Evolutionary conservation across 2,797 vertebrate species (phyloP).

Genomic region (Tokudaia muenninki): DNA sequence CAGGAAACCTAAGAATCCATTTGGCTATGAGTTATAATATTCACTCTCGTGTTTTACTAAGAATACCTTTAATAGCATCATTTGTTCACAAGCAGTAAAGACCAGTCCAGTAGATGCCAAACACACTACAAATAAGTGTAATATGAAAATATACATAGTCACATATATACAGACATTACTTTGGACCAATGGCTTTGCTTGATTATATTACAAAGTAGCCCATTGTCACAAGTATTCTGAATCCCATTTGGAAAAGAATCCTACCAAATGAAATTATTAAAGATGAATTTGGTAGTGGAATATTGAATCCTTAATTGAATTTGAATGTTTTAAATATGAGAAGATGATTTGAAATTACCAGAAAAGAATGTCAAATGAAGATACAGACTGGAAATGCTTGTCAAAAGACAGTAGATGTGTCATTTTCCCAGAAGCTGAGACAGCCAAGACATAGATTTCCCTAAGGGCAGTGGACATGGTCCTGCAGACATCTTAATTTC

Average conservation of each 20-base stretch:
- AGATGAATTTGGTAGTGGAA: neutral
- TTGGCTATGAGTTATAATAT: neutral
- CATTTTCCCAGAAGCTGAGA: neutral
- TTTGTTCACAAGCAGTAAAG: conserved; percentile 48
- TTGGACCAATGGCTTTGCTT: conserved; percentile 4
- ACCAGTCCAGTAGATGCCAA: neutral
- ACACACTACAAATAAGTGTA: conserved; percentile 4
- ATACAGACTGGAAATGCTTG: neutral
- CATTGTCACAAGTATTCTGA: neutral
- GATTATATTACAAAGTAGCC: neutral
- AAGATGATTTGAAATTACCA: neutral
- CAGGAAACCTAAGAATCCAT: conserved; percentile 49
- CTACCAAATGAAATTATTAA: neutral
- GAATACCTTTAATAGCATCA: conserved; percentile 63
- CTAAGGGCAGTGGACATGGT: neutral
- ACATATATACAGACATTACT: neutral
- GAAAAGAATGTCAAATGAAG: neutral
- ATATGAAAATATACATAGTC: neutral
- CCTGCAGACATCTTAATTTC: neutral
- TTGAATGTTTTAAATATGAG: neutral
- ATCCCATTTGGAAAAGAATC: neutral
- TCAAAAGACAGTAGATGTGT: neutral
- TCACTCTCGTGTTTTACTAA: conserved; percentile 15
- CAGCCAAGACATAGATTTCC: neutral
- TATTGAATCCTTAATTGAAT: neutral